Evolutionary conservation across 2,113 vertebrate species (phyloP), one percentile per base, ranked within the genome.

Genomic region (Puffinus mauretanicus): DNA sequence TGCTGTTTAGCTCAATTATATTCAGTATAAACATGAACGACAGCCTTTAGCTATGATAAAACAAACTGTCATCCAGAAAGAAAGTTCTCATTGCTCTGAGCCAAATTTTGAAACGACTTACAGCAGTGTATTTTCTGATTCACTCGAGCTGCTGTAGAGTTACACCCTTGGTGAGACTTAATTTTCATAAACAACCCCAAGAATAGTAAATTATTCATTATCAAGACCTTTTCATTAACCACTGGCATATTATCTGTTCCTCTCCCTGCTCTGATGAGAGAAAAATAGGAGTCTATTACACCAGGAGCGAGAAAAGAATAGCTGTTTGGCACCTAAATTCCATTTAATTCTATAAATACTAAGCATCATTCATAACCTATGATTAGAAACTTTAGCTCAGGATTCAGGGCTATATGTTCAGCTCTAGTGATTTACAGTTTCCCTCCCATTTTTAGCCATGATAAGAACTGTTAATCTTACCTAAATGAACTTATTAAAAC

Each of bases 121-220:
- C 9, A 69, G 21, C 29, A 57, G 9, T 77, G 32, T 26, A 77
- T 82, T 91, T 93, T 97, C 78, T 93, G 81, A 85, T 77, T 91
- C 75, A 82, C 20, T 89, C 3, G 2, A 90, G 70, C 83, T 94
- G 58, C 78, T 80, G 36, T 58, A 55, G 34, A 75, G 58, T 79
- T 93, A 49, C 32, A 85, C 20, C 49, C 58, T 90, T 86, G 58
- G 62, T 94, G 62, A 91, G 73, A 85, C 32, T 77, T 65, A 65
- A 91, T 95, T 95, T 95, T 95, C 91, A 91, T 86, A 85, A 95
- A 93, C 73, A 73, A 66, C 61, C 66, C 83, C 77, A 87, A 69
- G 92, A 94, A 96, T 92, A 95, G 89, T 89, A 95, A 94, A 96
- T 95, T 96, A 94, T 94, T 96, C 75, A 94, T 93, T 95, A 96